phyloP scores from a whole-genome alignment of 2,113 vertebrate genomes.

The Erpornis zantholeuca region DNA sequence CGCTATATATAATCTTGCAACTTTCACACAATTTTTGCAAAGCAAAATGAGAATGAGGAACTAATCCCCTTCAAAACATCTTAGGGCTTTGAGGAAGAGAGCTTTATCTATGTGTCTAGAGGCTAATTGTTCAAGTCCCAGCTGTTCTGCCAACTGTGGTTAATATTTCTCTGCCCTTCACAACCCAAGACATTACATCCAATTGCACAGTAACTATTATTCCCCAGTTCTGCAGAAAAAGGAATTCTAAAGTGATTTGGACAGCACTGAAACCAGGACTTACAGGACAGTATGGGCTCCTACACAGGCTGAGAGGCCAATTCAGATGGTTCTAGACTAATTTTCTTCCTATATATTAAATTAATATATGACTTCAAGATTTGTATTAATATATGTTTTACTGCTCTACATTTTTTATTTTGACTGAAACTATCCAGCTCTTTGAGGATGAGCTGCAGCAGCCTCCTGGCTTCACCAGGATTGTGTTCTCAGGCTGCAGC shows the following conservation, averaged over 20 bases:
- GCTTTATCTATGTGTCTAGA: constrained; percentile 26
- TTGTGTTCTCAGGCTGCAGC: neutral
- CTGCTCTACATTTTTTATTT: neutral
- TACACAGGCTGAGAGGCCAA: neutral
- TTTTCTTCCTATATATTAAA: neutral
- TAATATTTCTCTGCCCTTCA: constrained; percentile 55
- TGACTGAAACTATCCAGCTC: neutral
- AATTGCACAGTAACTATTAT: neutral
- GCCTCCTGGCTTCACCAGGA: neutral
- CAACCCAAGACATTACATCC: constrained; percentile 10
- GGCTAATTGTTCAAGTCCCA: constrained; percentile 61
- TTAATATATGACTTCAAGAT: neutral
- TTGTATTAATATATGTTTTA: neutral
- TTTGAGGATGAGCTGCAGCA: neutral
- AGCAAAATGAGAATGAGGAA: constrained; percentile 30
- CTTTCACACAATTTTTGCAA: constrained; percentile 51
- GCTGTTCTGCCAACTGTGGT: constrained; percentile 61
- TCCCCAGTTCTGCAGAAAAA: neutral
- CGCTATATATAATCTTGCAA: constrained; percentile 9
- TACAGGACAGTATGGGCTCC: neutral
- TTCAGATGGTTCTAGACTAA: neutral
- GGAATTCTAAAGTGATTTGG: neutral
- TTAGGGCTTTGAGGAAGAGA: neutral
- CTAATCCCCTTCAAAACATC: constrained; percentile 13
- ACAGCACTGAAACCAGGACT: neutral